A percentile compares a stretch with the other conserved stretches of the same genome.
Conservation (phyloP, 2,797 vertebrate species). For the Mallotus villosus region DNA sequence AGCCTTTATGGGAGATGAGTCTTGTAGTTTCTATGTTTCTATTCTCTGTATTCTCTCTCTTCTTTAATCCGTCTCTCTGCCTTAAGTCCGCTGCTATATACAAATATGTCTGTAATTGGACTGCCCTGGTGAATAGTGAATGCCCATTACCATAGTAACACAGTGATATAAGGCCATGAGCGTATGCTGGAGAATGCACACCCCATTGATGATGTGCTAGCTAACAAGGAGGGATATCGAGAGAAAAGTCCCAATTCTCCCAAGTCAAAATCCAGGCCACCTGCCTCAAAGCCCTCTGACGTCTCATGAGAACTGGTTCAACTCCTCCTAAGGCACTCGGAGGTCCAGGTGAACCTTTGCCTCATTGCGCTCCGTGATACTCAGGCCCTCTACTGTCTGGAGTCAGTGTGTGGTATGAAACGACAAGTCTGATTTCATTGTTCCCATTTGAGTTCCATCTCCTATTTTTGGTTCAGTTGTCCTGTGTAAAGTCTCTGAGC, state of each 20-base stretch:
- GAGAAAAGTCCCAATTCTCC: constrained; percentile 40
- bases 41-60: constrained; percentile 48
- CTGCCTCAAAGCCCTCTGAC: constrained; percentile 21
- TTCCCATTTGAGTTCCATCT: constrained; percentile 62
- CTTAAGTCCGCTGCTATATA: constrained; percentile 62
- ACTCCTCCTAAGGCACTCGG: constrained; percentile 62
- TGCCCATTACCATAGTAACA: constrained; percentile 75
- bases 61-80: constrained; percentile 49
- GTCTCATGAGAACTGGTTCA: constrained; percentile 44
- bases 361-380: constrained; percentile 21
- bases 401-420: neutral
- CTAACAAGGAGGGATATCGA: constrained; percentile 52
- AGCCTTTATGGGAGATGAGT: constrained; percentile 47
- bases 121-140: constrained; percentile 67
- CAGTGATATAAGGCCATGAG: constrained; percentile 65
- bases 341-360: constrained; percentile 35
- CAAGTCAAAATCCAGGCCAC: constrained; percentile 35
- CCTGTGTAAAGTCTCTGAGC: constrained; percentile 37
- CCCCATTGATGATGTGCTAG: constrained; percentile 55
- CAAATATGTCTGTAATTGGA: constrained; percentile 65
- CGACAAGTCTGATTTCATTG: constrained; percentile 55
- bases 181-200: constrained; percentile 53
- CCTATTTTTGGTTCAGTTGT: constrained; percentile 54
- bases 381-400: constrained; percentile 13
- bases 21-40: constrained; percentile 56